Evolutionary conservation across 2,113 vertebrate genomes (phyloP).

Genomic region (Xenopus laevis): DNA sequence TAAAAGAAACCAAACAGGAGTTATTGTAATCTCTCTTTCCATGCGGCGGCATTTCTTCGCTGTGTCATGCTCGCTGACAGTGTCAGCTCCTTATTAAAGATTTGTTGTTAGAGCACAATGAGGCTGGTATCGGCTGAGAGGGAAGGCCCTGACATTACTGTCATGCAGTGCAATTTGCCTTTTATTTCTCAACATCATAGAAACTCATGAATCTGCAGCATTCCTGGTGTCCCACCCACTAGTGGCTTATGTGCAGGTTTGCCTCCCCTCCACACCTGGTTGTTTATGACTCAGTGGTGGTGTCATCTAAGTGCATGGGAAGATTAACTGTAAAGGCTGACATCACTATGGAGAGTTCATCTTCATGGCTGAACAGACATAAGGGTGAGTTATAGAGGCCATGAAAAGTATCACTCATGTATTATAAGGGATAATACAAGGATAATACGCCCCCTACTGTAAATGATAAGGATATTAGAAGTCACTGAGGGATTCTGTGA

Average conservation of each 20-base stretch:
- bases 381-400: no score
- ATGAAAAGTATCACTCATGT: no score
- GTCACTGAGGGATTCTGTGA: no score
- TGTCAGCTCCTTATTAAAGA: conserved; percentile 35
- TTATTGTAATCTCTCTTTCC: conserved; percentile 19
- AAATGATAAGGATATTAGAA: no score
- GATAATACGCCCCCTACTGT: no score
- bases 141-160: conserved; percentile 43
- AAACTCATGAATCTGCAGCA: conserved; percentile 46
- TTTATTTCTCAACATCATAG: conserved; percentile 61
- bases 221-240: conserved; percentile 49
- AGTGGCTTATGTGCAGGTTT: not conserved
- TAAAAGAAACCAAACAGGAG: not conserved
- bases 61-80: conserved; percentile 19
- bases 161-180: conserved; percentile 56
- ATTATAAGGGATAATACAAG: no score
- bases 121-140: conserved; percentile 45
- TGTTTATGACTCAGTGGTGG: conserved; percentile 26
- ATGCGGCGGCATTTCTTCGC: conserved; percentile 20
- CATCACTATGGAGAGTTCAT: no score
- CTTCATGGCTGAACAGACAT: no score
- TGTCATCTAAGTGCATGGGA: conserved; percentile 4
- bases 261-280: not conserved
- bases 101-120: conserved; percentile 46
- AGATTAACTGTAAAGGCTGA: conserved; percentile 14